Percentiles rank a stretch among this genome's conserved stretches.
These are phyloP conservation scores for Xestia rhomboidea DNA, from an alignment of 2,888 invertebrate genomes.

Conservation along the genomic window DNA sequence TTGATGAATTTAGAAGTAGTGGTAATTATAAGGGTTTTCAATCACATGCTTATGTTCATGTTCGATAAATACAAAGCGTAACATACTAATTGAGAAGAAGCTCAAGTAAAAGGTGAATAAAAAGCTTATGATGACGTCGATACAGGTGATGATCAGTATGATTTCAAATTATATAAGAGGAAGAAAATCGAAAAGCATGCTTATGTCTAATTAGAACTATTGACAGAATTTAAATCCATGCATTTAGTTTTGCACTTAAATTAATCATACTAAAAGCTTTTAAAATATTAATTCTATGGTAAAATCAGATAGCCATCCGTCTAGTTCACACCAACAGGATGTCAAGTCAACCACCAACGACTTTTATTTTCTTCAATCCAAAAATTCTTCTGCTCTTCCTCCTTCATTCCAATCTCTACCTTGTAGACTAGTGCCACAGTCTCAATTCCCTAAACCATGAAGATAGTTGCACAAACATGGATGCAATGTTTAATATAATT, in stretches of 20 bases:
- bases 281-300: neutral
- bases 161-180: neutral
- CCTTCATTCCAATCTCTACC: constrained; percentile 5
- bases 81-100: neutral
- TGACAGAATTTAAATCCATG: neutral
- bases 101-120: neutral
- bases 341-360: constrained; percentile 23
- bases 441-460: constrained; percentile 19
- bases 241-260: neutral
- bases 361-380: constrained; percentile 38
- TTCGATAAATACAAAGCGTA: neutral
- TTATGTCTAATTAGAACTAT: neutral
- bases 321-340: constrained; percentile 27
- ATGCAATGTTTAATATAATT: constrained; percentile 87
- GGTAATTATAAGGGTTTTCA: neutral
- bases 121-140: neutral
- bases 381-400: constrained; percentile 16
- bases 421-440: constrained; percentile 7
- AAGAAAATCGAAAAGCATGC: neutral
- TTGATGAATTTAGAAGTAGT: neutral
- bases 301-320: neutral
- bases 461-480: constrained; percentile 68
- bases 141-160: neutral
- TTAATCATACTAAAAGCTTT: neutral
- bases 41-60: fast-evolving